Conservation (phyloP, 2,797 vertebrate species). For the Bradypodion pumilum region DNA sequence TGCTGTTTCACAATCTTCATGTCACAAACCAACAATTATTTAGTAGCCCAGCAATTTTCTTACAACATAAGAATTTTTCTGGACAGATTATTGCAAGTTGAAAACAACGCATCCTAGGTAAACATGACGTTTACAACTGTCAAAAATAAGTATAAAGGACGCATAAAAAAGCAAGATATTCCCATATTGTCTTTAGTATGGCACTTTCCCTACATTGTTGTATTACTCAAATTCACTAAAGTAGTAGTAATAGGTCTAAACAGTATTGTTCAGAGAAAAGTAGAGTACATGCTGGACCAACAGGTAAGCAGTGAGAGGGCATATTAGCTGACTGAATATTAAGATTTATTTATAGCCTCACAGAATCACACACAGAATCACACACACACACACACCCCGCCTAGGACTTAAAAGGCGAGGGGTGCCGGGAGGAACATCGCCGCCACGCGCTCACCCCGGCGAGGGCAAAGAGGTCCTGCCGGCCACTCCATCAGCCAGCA, state of each 20-base stretch:
- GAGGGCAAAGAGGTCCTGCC: too few relatives aligned
- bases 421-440: too few relatives aligned
- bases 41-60: constrained; percentile 20
- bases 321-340: background rate
- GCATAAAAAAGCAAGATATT: background rate
- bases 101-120: background rate
- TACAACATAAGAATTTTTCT: constrained; percentile 20
- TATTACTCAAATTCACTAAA: background rate
- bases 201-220: background rate
- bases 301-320: background rate
- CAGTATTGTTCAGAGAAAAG: constrained; percentile 4
- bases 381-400: too few relatives aligned
- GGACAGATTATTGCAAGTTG: background rate
- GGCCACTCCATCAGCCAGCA: too few relatives aligned
- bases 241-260: background rate
- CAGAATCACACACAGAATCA: too few relatives aligned
- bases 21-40: constrained; percentile 4
- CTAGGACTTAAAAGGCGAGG: too few relatives aligned
- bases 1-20: constrained; percentile 1
- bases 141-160: constrained; percentile 2
- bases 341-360: constrained; percentile 8
- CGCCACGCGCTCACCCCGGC: too few relatives aligned
- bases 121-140: background rate
- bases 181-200: background rate
- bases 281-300: background rate